A percentile compares a stretch with the other conserved stretches of the same genome.
Conservation (phyloP, 2,797 vertebrate genomes). For the Sorex maritimensis region DNA sequence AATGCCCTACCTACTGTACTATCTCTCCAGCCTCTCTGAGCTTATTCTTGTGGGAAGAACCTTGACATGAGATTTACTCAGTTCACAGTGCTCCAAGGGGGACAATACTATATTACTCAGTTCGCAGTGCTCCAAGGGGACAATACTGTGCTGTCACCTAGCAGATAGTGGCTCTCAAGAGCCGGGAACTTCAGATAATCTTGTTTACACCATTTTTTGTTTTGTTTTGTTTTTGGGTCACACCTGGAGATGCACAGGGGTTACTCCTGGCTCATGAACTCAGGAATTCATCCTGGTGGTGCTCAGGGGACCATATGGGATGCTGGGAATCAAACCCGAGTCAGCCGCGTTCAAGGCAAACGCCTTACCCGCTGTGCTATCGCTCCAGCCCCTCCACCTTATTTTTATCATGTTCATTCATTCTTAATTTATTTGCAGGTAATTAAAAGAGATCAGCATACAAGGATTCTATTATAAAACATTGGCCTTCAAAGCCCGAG, state of each 20-base stretch:
- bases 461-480: neutral
- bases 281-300: too few species aligned
- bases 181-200: neutral
- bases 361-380: too few species aligned
- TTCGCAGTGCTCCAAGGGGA: too few species aligned
- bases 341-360: too few species aligned
- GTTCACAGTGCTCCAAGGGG: neutral
- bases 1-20: too few species aligned
- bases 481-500: neutral
- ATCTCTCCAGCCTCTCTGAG: neutral
- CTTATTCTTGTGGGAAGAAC: neutral
- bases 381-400: too few species aligned
- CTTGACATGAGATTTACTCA: neutral
- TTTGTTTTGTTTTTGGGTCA: too few species aligned
- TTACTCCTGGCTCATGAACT: too few species aligned
- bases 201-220: too few species aligned
- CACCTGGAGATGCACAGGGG: too few species aligned
- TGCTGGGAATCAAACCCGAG: too few species aligned
- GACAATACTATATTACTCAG: accelerated
- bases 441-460: neutral
- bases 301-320: too few species aligned
- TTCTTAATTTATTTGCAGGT: neutral
- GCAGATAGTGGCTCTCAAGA: neutral
- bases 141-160: accelerated
- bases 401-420: neutral